Conservation (phyloP, 2,113 vertebrate species). For the Ia io region DNA sequence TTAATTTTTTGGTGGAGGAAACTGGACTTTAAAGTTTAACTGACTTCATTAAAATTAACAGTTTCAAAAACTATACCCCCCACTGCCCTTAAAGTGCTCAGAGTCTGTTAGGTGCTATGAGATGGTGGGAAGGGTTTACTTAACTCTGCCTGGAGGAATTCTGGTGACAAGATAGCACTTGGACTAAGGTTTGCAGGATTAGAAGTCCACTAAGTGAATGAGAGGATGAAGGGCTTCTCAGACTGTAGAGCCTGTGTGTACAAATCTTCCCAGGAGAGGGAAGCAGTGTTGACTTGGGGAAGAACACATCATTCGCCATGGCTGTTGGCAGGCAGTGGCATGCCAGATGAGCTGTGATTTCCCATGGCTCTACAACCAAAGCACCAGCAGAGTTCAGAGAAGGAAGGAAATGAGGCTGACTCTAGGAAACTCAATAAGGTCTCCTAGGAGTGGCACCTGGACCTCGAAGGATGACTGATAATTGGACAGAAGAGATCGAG, state of each 20-base stretch:
- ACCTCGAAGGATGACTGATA: not conserved
- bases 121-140: not conserved
- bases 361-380: not conserved
- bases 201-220: not conserved
- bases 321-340: not conserved
- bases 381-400: not conserved
- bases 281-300: not conserved
- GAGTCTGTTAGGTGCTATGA: not conserved
- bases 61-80: not conserved
- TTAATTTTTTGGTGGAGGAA: not conserved
- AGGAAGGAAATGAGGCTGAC: not conserved
- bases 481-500: slow-evolving; percentile 15
- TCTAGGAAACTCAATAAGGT: not conserved
- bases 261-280: not conserved
- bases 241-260: not conserved
- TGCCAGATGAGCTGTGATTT: slow-evolving; percentile 14
- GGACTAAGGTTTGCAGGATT: not conserved
- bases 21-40: not conserved
- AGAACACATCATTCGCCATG: not conserved
- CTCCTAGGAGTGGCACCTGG: not conserved
- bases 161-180: not conserved
- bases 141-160: not conserved
- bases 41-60: not conserved
- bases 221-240: not conserved
- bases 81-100: not conserved